phyloP scores from a whole-genome alignment of 1,140 invertebrate species.

The Caenorhabditis tropicalis region DNA sequence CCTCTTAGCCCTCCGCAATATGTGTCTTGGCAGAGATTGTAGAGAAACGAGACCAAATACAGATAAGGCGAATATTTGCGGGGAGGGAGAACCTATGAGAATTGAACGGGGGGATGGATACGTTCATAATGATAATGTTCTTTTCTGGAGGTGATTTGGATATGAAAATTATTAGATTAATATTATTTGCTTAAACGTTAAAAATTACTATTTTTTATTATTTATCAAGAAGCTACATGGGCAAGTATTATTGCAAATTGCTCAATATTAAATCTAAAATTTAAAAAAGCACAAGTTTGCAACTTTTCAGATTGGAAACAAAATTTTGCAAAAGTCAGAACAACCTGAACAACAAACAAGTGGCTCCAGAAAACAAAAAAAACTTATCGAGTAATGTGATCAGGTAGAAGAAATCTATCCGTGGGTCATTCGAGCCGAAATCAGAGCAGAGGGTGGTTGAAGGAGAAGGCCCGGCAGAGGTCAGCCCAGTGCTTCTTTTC shows the following conservation, averaged over 20 bases:
- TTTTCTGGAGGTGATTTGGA: too few relatives aligned
- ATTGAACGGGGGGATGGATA: too few relatives aligned
- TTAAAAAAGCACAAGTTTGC: too few relatives aligned
- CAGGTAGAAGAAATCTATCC: not conserved
- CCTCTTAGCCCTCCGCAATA: constrained; percentile 32
- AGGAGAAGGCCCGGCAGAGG: not conserved
- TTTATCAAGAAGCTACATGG: too few relatives aligned
- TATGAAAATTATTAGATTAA: too few relatives aligned
- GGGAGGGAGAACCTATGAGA: not conserved
- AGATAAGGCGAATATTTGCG: constrained; percentile 31
- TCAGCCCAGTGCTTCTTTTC: constrained; percentile 24
- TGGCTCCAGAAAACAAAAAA: not conserved
- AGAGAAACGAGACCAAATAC: constrained; percentile 9
- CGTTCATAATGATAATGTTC: too few relatives aligned
- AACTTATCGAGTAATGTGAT: constrained; percentile 8
- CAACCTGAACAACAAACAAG: not conserved
- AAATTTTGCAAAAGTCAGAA: not conserved
- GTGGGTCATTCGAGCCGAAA: constrained; percentile 22
- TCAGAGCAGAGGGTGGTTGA: not conserved
- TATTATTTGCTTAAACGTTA: too few relatives aligned
- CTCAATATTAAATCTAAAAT: too few relatives aligned
- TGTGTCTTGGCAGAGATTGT: constrained; percentile 20
- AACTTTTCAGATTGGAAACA: too few relatives aligned
- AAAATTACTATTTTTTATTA: too few relatives aligned
- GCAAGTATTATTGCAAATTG: too few relatives aligned